Evolutionary conservation across 2,797 vertebrate genomes (phyloP), one percentile per base, ranked within the genome.

Genomic region (Manis javanica): DNA sequence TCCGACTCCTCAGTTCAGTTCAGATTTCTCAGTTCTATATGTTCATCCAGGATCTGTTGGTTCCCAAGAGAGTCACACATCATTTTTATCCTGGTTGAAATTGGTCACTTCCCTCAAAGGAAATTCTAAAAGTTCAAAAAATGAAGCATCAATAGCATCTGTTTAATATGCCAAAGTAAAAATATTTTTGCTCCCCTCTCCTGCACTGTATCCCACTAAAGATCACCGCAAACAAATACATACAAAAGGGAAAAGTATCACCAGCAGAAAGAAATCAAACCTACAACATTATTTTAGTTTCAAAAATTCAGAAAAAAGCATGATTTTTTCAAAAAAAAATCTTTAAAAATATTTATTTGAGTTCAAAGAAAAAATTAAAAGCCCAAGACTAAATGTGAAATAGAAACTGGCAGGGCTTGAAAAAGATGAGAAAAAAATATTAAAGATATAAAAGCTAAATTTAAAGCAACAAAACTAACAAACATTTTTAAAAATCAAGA

Each of bases 331-430:
- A 31, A 24, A 51, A 82, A 66, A 55, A 42, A 29, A 46, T 4
- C 19, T 79, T 82, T 63, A 29, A 66, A 57, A 75, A 26, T 39
- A 39, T 15, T 57, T 84, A 61, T 21, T 81, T 59, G 10, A 83
- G 53, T 88, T 95, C 51, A 75, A 81, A 84, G 26, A 84, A 94
- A 42, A 87, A 69, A 83, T 68, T 79, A 29, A 57, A 94, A 79
- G 55, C 55, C 34, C 14, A 64, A 69, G 26, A 39, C 13, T 53
- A 88, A 24, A 94, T 9, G 49, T 31, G 9, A 72, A 94, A 81
- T 55, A 59, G n/a, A 96, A 94, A 66, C 61, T 24, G 21, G 0
- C 37, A 84, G 26, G 75, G 46, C 18, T 59, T 92, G 6, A 77
- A 51, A 68, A 14, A 39, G 23, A 71, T 29, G 6, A 37, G 10